Evolutionary conservation across 2,113 vertebrate genomes (phyloP).

Genomic region (Crotalus tigris): DNA sequence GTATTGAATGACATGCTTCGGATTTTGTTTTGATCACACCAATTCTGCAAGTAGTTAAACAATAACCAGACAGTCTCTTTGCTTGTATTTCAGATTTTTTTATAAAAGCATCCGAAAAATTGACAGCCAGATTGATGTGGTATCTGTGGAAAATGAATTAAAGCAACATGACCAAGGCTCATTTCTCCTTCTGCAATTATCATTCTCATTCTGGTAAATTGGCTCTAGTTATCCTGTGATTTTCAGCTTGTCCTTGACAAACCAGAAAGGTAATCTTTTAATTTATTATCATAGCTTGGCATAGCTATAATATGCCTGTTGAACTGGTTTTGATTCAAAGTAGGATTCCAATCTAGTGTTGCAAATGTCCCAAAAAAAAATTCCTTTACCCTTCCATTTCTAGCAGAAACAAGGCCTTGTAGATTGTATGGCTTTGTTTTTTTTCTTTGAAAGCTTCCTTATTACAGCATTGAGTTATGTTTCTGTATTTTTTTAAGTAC

Average conservation of each 20-base stretch:
- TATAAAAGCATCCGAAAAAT: constrained; percentile 5
- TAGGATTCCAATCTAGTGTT: not conserved
- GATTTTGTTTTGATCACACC: not conserved
- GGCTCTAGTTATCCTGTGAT: not conserved
- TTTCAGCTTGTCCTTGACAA: not conserved
- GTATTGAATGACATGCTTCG: not conserved
- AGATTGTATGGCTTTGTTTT: not conserved
- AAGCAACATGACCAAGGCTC: constrained; percentile 26
- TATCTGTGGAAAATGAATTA: constrained; percentile 11
- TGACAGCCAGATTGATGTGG: constrained; percentile 4
- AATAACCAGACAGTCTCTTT: constrained; percentile 12
- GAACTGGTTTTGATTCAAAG: not conserved
- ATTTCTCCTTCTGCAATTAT: not conserved
- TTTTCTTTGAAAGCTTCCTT: not conserved
- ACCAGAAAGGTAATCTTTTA: not conserved
- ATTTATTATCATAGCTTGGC: not conserved
- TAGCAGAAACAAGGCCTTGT: not conserved
- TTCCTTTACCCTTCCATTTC: not conserved
- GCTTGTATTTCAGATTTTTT: constrained; percentile 52
- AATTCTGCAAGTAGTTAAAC: not conserved
- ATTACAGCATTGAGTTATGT: not conserved
- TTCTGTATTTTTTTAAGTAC: not conserved
- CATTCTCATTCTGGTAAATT: not conserved
- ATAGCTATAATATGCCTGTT: not conserved
- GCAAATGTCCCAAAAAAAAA: not conserved